Percentiles rank a stretch among this genome's conserved stretches.
These are phyloP conservation scores for Anarhynchus alexandrinus DNA, from an alignment of 2,113 vertebrate genomes.

Conservation along the genomic window DNA sequence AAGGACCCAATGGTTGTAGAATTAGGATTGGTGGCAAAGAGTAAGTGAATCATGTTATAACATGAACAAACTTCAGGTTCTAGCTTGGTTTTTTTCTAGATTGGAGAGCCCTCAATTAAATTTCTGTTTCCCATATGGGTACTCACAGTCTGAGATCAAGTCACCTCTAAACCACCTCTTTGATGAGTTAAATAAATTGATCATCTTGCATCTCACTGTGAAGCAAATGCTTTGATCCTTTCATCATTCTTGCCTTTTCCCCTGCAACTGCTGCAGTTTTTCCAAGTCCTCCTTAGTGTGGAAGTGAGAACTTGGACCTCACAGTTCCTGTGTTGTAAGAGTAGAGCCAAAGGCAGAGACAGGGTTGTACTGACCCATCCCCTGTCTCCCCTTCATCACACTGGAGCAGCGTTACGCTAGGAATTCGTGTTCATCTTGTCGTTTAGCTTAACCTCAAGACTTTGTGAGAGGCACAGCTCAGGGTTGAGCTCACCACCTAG, in stretches of 20 bases:
- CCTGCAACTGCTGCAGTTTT: not conserved
- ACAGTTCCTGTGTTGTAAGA: not conserved
- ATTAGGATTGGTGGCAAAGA: not conserved
- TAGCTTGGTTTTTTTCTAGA: not conserved
- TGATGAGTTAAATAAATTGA: conserved; percentile 25
- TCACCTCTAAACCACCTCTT: not conserved
- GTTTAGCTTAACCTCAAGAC: not conserved
- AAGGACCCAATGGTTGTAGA: not conserved
- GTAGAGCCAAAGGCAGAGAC: not conserved
- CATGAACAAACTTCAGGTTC: not conserved
- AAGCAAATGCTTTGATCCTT: conserved; percentile 3
- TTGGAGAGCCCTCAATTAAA: not conserved
- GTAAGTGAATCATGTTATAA: not conserved
- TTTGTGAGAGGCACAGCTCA: not conserved
- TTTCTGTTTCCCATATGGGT: not conserved
- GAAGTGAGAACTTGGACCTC: not conserved
- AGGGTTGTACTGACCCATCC: not conserved
- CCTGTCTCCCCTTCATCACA: not conserved
- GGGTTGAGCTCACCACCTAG: not conserved
- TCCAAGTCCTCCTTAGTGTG: not conserved
- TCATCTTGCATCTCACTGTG: conserved; percentile 6
- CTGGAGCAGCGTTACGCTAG: not conserved
- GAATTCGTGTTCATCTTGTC: not conserved
- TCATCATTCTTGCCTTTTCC: not conserved
- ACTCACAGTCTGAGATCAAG: not conserved